Evolutionary conservation across 2,113 vertebrate species (phyloP).

Genomic region (Neomonachus schauinslandi): DNA sequence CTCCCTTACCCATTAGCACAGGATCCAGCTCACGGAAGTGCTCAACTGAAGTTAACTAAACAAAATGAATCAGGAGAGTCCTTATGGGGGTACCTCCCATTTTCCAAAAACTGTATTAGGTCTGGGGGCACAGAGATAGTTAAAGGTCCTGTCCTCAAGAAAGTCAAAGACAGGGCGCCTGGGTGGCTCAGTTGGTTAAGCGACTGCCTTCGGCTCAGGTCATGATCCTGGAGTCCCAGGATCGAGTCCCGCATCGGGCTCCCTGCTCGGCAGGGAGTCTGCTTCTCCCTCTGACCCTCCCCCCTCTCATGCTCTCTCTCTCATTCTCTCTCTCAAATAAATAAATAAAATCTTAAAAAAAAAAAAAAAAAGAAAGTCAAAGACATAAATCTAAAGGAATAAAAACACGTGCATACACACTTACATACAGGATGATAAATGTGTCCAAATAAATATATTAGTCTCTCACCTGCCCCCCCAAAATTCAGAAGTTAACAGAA

Average conservation of each 20-base stretch:
- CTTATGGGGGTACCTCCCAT: neutral
- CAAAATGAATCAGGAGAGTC: neutral
- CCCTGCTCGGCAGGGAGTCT: too few species aligned
- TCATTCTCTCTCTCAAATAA: too few species aligned
- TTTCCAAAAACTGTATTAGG: neutral
- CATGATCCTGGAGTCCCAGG: too few species aligned
- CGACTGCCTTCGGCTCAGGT: too few species aligned
- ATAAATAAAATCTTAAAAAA: too few species aligned
- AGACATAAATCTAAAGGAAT: constrained; percentile 55
- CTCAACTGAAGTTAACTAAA: neutral
- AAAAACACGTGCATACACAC: constrained; percentile 23
- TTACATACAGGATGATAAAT: constrained; percentile 38
- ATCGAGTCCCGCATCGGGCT: too few species aligned
- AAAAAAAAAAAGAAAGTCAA: constrained; percentile 34
- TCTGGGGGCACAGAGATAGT: neutral
- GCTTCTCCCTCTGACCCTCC: too few species aligned
- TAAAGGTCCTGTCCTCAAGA: constrained; percentile 24
- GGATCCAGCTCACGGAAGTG: neutral
- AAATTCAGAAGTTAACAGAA: constrained; percentile 65
- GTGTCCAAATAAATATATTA: constrained; percentile 53
- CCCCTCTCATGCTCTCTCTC: too few species aligned
- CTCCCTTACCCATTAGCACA: neutral
- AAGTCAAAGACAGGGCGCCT: constrained; percentile 48
- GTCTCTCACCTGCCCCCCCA: neutral
- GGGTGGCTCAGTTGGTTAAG: too few species aligned